Evolutionary conservation across 2,888 invertebrate genomes (phyloP).

Genomic region (Flexamia atlantica): DNA sequence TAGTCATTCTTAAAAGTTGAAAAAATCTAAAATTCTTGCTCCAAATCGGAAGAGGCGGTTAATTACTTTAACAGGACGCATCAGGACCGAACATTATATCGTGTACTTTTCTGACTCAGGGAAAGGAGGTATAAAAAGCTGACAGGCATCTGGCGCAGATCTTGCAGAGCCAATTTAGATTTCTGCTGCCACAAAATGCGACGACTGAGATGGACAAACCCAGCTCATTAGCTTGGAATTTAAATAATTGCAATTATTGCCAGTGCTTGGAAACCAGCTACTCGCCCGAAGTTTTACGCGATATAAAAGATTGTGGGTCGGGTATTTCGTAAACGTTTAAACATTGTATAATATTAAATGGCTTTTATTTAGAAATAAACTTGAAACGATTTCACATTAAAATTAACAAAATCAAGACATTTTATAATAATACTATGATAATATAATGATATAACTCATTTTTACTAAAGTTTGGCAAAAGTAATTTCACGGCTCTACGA

Average conservation of each 20-base stretch:
- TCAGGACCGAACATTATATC: background rate
- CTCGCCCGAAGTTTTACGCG: background rate
- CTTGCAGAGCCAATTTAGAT: slow-evolving; percentile 22
- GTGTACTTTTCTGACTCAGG: background rate
- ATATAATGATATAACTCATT: no score
- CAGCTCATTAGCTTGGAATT: slow-evolving; percentile 9
- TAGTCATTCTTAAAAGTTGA: background rate
- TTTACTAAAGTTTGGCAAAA: no score
- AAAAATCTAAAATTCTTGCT: background rate
- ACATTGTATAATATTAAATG: no score
- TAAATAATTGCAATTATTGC: slow-evolving; percentile 15
- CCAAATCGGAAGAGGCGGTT: background rate
- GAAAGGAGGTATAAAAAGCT: slow-evolving; percentile 11
- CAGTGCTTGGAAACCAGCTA: slow-evolving; percentile 13
- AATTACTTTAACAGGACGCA: background rate
- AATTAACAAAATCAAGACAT: no score
- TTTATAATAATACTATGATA: no score
- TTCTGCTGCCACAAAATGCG: slow-evolving; percentile 22
- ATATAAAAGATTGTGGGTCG: background rate
- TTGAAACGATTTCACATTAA: no score
- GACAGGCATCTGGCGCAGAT: slow-evolving; percentile 21
- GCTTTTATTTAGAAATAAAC: no score
- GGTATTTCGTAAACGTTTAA: no score
- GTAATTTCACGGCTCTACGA: no score
- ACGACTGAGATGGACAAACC: background rate